These are phyloP conservation scores for Phrynocephalus guinanensis DNA, from an alignment of 2,797 vertebrate species.

Conservation along the genomic window DNA sequence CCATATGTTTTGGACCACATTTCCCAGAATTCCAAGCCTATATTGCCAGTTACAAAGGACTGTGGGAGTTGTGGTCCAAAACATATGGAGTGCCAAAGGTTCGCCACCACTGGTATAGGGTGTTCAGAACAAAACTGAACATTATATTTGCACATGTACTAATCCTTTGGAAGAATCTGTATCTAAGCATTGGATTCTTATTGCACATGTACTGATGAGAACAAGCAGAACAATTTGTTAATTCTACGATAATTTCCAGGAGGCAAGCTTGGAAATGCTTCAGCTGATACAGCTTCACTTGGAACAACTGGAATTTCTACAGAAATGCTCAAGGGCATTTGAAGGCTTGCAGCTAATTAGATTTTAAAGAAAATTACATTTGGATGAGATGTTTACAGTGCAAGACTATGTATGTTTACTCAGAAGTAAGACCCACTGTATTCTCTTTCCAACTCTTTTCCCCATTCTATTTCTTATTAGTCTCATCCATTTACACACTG, in stretches of 20 bases:
- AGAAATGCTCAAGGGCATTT: constrained; percentile 30
- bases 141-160: constrained; percentile 24
- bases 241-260: constrained; percentile 42
- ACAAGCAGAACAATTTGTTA: constrained; percentile 43
- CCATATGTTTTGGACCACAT: no score
- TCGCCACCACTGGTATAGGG: neutral
- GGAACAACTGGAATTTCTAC: constrained; percentile 16
- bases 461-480: constrained; percentile 22
- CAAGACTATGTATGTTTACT: neutral
- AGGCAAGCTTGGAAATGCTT: constrained; percentile 32
- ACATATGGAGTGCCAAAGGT: no score
- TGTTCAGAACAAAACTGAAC: neutral
- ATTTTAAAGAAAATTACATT: constrained; percentile 44
- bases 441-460: constrained; percentile 18
- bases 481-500: neutral
- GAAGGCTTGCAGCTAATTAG: constrained; percentile 43
- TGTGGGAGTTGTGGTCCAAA: no score
- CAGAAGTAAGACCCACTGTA: neutral
- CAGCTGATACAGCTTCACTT: constrained; percentile 2
- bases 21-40: no score
- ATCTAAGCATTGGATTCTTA: constrained; percentile 27
- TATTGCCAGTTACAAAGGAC: no score
- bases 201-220: constrained; percentile 26
- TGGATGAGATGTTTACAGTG: constrained; percentile 13
- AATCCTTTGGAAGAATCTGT: constrained; percentile 38